Evolutionary conservation across 2,797 vertebrate species (phyloP).

Genomic region (Eidolon dupreanum): DNA sequence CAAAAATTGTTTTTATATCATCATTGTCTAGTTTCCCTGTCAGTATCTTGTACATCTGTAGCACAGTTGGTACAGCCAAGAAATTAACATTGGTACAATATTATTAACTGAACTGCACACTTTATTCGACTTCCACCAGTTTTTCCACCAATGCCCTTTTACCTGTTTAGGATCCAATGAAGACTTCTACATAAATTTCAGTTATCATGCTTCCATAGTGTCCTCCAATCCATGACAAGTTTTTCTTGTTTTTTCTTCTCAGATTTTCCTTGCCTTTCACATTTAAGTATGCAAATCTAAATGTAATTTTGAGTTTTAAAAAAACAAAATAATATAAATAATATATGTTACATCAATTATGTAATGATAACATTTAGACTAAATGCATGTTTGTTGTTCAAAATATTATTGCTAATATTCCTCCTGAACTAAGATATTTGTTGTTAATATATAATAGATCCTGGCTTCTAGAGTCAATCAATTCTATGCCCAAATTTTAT

Average conservation of each 20-base stretch:
- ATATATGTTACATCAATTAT: neutral
- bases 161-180: neutral
- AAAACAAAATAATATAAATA: neutral
- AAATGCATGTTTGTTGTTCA: neutral
- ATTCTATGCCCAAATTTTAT: neutral
- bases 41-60: neutral
- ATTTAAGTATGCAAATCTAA: neutral
- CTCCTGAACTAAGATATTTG: neutral
- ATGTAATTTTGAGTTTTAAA: neutral
- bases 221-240: neutral
- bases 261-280: neutral
- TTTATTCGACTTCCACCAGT: neutral
- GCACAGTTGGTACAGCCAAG: neutral
- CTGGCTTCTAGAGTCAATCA: neutral
- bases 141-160: neutral
- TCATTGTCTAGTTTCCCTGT: neutral
- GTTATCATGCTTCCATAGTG: neutral
- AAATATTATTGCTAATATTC: slow-evolving; percentile 3
- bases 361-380: neutral
- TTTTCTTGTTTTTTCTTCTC: neutral
- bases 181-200: neutral
- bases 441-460: neutral
- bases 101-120: neutral
- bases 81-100: neutral
- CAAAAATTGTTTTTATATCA: neutral